Evolutionary conservation across 2,113 vertebrate genomes (phyloP), one percentile per base, ranked within the genome.

Genomic region (Lampris incognitus): DNA sequence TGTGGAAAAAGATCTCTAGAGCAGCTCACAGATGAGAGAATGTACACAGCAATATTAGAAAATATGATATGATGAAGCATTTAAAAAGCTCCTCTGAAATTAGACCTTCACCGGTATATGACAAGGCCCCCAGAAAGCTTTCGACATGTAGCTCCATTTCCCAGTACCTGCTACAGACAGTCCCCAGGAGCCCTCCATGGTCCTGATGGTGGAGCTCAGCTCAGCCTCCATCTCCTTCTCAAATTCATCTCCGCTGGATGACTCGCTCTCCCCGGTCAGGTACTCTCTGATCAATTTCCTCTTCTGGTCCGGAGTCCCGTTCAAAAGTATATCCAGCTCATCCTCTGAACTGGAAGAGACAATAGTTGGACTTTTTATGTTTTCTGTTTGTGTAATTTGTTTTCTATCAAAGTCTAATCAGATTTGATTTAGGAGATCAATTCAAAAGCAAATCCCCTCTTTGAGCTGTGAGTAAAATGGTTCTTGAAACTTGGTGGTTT

Each of bases 171-270:
- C 68, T 74, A 90, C 74, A 0, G 91, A 52, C 0, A 90, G 91
- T 0, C 78, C 92, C 95, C 98, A 96, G 66, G 88, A 94, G 68
- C 93, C 88, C 88, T 98, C 95, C 89, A 98, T 95, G 54, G 93
- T 93, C 88, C 88, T 97, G 82, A 98, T 94, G 62, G 97, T 97
- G 73, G 91, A 93, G 91, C 94, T 96, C 42, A 99, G 94, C 78
- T 99, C 97, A 0, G 95, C 96, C 87, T 97, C 97, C 98, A 98
- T 99, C 93, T 99, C 97, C 84, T 99, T 99, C 68, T 98, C 96
- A 87, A 99, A 99, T 76, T 99, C 97, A 91, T 98, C 97, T 0
- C 94, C 97, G 38, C 97, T 99, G 84, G 97, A 97, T 0, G 97
- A 97, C 80, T 98, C 97, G 6, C 97, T 99, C 92, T 99, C 97